Base-by-base conservation (phyloP, 1,140 invertebrate genomes). In the Drosophila pseudoobscura region DNA sequence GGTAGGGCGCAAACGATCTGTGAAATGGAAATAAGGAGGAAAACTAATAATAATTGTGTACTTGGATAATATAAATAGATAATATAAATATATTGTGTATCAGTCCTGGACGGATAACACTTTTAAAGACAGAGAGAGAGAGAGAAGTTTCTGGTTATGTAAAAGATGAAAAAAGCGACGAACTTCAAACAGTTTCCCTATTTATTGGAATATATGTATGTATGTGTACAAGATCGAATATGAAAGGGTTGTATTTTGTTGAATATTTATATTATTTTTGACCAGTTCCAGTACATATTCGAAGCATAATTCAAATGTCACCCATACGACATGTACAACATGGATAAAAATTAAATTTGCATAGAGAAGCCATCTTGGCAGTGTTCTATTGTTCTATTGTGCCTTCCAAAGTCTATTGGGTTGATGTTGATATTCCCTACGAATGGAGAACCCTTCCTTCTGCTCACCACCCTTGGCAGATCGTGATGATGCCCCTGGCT, bases 251-350 rank as follows among this genome's bases (percentile, higher is more conserved):
- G 20, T 20, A 17, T 17, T 17, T 17, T 17, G 17, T 17, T 17
- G 17, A 17, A 17, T 17, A 20, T 20, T 20, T 20, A 2, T 20
- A 20, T 20, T 20, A 20, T 20, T 20, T 20, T 2, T 20, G 20
- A 0, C 20, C 1, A 2, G 20, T 20, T 20, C 0, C n/a, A n/a
- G n/a, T 17, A 20, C 20, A 20, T 20, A 20, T 20, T 2, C 20
- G 20, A 20, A 20, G 2, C 1, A 26, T 26, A 26, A 26, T 26
- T 5, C 4, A 26, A 26, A 26, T 53, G 70, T 63, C 6, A 61
- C 64, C 6, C 20, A 80, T 80, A 65, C 65, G 71, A 6, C 52
- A 22, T 3, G 31, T 60, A 39, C 35, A 39, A 39, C 1, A 39
- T 13, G 11, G 11, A 13, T 39, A 39, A 7, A 26, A 11, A 5